Evolutionary conservation across 2,113 vertebrate genomes (phyloP).

Genomic region (rat (Rattus norvegicus)): DNA sequence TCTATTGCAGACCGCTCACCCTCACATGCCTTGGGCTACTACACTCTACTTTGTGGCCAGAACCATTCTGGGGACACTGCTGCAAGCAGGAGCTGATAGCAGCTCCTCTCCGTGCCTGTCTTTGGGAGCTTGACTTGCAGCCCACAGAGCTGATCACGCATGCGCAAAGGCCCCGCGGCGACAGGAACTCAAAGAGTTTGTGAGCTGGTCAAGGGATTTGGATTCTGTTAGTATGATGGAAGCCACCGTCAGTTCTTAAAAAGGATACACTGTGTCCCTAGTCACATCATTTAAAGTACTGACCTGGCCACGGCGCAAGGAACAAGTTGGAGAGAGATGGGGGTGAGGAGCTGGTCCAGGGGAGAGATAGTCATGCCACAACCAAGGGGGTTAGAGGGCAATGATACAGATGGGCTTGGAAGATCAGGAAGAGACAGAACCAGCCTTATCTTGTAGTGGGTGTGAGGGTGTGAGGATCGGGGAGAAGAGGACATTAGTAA

Average conservation of each 20-base stretch:
- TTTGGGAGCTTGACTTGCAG: neutral
- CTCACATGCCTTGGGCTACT: accelerated
- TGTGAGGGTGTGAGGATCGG: neutral
- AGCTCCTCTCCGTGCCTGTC: neutral
- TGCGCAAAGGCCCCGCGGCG: neutral
- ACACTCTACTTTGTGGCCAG: neutral
- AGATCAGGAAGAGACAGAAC: neutral
- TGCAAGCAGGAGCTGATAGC: neutral
- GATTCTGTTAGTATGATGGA: neutral
- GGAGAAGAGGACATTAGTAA: neutral
- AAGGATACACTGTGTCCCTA: neutral
- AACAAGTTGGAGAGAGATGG: neutral
- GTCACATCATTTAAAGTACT: neutral
- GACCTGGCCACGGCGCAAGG: neutral
- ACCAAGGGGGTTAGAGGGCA: no score
- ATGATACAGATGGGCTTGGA: no score
- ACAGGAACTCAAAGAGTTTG: neutral
- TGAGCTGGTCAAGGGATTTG: neutral
- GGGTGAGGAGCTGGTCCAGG: neutral
- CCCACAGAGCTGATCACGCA: neutral
- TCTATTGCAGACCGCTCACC: neutral
- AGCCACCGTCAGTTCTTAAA: neutral
- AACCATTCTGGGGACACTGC: neutral
- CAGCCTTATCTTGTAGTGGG: neutral
- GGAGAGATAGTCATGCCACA: neutral